Base-by-base conservation (phyloP, 2,888 invertebrate genomes). In the Acleris emargana region DNA sequence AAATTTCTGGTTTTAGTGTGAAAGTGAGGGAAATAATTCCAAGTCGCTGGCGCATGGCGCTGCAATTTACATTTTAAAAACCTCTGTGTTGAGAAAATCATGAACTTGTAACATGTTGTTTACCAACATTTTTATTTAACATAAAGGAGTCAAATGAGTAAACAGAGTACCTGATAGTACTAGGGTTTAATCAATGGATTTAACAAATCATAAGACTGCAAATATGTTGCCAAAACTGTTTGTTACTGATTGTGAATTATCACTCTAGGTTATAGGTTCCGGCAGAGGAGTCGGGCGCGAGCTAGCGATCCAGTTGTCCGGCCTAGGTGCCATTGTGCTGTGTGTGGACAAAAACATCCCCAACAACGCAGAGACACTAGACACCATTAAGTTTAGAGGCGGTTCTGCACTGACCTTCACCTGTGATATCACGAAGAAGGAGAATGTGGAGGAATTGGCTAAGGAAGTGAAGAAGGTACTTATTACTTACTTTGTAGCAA, bases 281-380 rank as follows among this genome's bases (percentile, higher is more conserved):
- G 95, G 95, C 51, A 88, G 94, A 73, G 95, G 95, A 17, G 91
- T 96, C 5, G 96, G 96, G 0, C 90, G 93, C 64, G 94, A 95
- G 77, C 82, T 95, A 68, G 94, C 95, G 0, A 83, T 94, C 67
- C 94, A 94, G 74, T 79, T 95, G 63, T 93, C 94, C 1, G 85
- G 86, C 13, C 81, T 93, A 25, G 94, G 94, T 50, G 94, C 94
- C 1, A 89, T 83, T 55, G 93, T 96, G 1, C 92, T 96, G 1
- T 94, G 96, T 69, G 94, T 96, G 68, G 96, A 96, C 76, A 92
- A 94, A 57, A 94, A 95, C 75, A 83, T 87, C 62, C 75, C 73
- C 3, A 91, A 82, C 57, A 95, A 94, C 73, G 83, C 90, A 52
- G 80, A 83, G 2, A 93, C 94, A 0, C 89, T 93, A 20, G 85